Evolutionary conservation across 2,797 vertebrate genomes (phyloP).

Genomic region (Anabacerthia variegaticeps): DNA sequence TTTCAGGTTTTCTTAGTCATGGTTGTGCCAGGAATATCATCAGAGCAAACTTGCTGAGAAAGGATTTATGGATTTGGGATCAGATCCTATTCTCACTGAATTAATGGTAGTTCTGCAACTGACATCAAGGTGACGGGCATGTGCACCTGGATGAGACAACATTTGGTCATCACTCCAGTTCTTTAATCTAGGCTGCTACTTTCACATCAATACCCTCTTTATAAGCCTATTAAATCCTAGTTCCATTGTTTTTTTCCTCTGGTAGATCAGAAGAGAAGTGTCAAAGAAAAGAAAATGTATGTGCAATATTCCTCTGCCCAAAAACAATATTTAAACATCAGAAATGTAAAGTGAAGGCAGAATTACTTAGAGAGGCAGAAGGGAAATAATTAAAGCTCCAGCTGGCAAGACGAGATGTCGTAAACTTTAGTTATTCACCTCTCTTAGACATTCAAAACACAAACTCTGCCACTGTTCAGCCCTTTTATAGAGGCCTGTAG

Average conservation of each 20-base stretch:
- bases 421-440: slow-evolving; percentile 42
- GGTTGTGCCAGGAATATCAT: slow-evolving; percentile 64
- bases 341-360: slow-evolving; percentile 38
- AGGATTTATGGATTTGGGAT: slow-evolving; percentile 62
- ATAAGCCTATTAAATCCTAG: slow-evolving; percentile 11
- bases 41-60: slow-evolving; percentile 42
- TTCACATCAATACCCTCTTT: neutral
- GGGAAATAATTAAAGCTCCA: slow-evolving; percentile 58
- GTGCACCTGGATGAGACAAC: slow-evolving; percentile 34
- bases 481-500: neutral
- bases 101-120: slow-evolving; percentile 19
- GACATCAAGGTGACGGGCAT: slow-evolving; percentile 30
- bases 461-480: slow-evolving; percentile 42
- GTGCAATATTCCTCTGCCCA: neutral
- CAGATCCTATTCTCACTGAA: slow-evolving; percentile 30
- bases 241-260: slow-evolving; percentile 53
- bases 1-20: slow-evolving; percentile 58
- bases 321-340: slow-evolving; percentile 54
- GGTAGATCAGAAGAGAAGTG: slow-evolving; percentile 19
- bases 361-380: slow-evolving; percentile 42
- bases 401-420: slow-evolving; percentile 7
- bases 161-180: neutral
- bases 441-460: neutral
- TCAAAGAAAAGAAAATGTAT: slow-evolving; percentile 41
- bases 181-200: slow-evolving; percentile 3